A percentile compares a stretch with the other conserved stretches of the same genome.
Conservation (phyloP, 2,888 invertebrate species). For the Heliconius cydno region DNA sequence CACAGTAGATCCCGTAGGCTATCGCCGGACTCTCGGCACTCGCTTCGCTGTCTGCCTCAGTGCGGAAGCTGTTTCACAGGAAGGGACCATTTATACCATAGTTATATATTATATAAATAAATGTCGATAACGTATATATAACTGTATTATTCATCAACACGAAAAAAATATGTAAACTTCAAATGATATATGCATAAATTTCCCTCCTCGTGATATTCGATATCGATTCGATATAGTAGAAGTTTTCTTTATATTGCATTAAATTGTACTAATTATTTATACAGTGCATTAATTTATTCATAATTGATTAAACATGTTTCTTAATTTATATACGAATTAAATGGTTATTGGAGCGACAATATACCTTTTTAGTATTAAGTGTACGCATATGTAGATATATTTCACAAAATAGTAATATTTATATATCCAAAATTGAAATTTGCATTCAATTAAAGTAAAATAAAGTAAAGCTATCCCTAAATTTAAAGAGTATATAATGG, state of each 20-base stretch:
- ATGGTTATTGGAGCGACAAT: constrained; percentile 11
- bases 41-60: too few species aligned
- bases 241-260: neutral
- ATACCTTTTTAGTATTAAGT: neutral
- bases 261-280: too few species aligned
- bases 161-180: too few species aligned
- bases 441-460: neutral
- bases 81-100: too few species aligned
- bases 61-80: too few species aligned
- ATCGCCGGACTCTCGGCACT: too few species aligned
- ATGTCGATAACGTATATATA: neutral
- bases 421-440: too few species aligned
- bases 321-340: constrained; percentile 7
- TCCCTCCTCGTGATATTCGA: neutral
- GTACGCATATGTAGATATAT: neutral
- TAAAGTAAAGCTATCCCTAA: neutral
- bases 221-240: too few species aligned
- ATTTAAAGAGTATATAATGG: neutral
- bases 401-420: neutral
- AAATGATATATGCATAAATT: neutral
- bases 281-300: neutral
- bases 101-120: too few species aligned
- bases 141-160: neutral
- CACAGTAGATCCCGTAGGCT: too few species aligned
- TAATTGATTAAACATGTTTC: neutral